These are phyloP conservation scores for Cyanoramphus novaezelandiae DNA, from an alignment of 2,113 vertebrate genomes.

Conservation along the genomic window DNA sequence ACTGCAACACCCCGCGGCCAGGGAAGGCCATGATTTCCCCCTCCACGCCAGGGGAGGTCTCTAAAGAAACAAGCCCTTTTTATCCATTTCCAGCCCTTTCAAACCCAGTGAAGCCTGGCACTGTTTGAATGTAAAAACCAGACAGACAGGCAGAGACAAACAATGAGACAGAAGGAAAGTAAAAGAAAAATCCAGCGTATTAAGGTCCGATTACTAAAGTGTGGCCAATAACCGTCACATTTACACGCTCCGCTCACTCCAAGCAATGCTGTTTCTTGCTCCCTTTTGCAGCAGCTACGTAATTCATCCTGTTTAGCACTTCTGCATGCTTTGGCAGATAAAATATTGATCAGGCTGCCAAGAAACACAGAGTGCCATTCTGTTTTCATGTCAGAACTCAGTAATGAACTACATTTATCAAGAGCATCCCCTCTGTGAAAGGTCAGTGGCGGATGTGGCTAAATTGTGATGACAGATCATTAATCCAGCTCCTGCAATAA, in stretches of 20 bases:
- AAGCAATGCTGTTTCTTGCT: not conserved
- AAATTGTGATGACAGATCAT: conserved; percentile 84
- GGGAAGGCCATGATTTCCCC: not conserved
- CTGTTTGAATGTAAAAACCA: not conserved
- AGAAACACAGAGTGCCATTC: conserved; percentile 70
- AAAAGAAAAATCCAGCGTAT: not conserved
- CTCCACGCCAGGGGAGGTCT: not conserved
- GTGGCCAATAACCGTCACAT: not conserved
- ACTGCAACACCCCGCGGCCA: accelerated
- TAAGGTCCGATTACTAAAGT: not conserved
- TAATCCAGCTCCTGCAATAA: conserved; percentile 82
- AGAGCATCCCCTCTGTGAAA: conserved; percentile 76
- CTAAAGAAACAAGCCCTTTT: not conserved
- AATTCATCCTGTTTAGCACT: conserved; percentile 57
- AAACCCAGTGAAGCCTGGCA: not conserved
- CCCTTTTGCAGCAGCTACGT: not conserved
- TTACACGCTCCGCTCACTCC: not conserved
- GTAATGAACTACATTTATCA: conserved; percentile 87
- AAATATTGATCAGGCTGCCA: conserved; percentile 81
- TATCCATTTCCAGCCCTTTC: not conserved
- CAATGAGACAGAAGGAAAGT: not conserved
- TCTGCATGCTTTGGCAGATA: conserved; percentile 73
- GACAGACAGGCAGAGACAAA: not conserved
- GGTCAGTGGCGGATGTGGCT: conserved; percentile 78
- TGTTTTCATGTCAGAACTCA: conserved; percentile 81